Percentiles rank a stretch among this genome's conserved stretches.
Conservation (phyloP, 2,113 vertebrate species). For the Saguinus imperator region DNA sequence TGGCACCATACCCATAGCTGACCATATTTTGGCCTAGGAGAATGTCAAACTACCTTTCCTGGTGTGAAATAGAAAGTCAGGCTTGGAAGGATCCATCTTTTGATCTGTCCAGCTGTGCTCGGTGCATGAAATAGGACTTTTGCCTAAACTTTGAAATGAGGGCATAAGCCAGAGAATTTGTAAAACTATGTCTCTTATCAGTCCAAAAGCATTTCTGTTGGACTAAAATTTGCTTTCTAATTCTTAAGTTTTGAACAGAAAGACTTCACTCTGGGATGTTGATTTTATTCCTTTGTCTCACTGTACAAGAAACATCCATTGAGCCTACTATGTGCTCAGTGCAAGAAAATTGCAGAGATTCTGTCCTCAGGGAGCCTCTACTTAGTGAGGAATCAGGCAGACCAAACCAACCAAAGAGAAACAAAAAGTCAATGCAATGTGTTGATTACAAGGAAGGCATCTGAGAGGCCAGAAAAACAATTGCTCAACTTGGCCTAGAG, state of each 20-base stretch:
- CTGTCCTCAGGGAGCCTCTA: background rate
- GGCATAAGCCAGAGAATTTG: background rate
- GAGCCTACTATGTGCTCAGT: too few species aligned
- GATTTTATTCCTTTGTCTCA: background rate
- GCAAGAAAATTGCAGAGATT: rapidly evolving
- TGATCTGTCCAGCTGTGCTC: background rate
- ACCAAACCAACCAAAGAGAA: background rate
- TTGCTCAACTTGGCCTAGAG: background rate
- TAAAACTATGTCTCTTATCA: slow-evolving; percentile 40
- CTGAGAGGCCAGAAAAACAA: background rate
- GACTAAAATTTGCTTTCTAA: slow-evolving; percentile 24
- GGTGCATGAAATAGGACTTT: background rate
- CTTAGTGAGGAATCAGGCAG: background rate
- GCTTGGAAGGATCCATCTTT: background rate
- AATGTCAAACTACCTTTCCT: background rate
- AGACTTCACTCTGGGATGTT: background rate
- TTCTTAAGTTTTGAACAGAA: slow-evolving; percentile 12
- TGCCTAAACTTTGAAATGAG: background rate
- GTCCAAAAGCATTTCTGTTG: slow-evolving; percentile 43
- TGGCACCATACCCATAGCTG: background rate
- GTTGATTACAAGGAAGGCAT: background rate
- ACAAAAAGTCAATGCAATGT: background rate
- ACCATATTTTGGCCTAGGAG: background rate
- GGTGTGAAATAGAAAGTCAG: background rate
- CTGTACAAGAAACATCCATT: background rate